Base-by-base conservation (phyloP, 2,113 vertebrate species). In the Lipophrys pholis region DNA sequence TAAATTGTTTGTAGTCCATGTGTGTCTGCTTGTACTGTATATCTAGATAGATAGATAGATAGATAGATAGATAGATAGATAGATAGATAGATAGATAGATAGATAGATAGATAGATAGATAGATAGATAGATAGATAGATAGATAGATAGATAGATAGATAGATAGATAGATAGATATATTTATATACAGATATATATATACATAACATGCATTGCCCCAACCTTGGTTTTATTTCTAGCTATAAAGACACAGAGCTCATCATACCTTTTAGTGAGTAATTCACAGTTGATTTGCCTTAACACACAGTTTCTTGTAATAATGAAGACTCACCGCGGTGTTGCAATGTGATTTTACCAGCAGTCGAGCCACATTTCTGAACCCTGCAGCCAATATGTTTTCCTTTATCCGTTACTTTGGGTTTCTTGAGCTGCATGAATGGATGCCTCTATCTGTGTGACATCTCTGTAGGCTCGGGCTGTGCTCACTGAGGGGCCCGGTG, bases 401-500 rank as follows among this genome's bases (percentile, higher is more conserved):
- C 40, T 57, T 16, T 45, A 53, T 83, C 38, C 54, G 45, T 45
- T 52, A 66, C 69, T 17, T 42, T 14, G n/a, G 73, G 55, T 74
- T 67, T 68, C 45, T 68, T 41, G 57, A 67, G 60, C 57, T 10
- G 9, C 7, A 57, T 16, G 48, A 75, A 69, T 36, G n/a, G 43
- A 64, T 11, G 60, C 70, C 74, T 71, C 30, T 53, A 30, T 60
- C 30, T n/a, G 38, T 9, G 7, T 10, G 0, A 53, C n/a, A 68
- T 73, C 63, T 82, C 54, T 54, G 41, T 15, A 17, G 59, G 54
- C 42, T 51, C 42, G 0, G 46, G 36, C 69, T 85, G 75, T 68
- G 73, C 61, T 43, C 67, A 73, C 83, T 82, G 43, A 76, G 16
- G 65, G 42, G 21, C 75, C 80, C 41, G 57, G 76, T 79, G 75